Evolutionary conservation across 2,113 vertebrate genomes (phyloP), one percentile per base, ranked within the genome.

Genomic region (Phalacrocorax pelagicus): DNA sequence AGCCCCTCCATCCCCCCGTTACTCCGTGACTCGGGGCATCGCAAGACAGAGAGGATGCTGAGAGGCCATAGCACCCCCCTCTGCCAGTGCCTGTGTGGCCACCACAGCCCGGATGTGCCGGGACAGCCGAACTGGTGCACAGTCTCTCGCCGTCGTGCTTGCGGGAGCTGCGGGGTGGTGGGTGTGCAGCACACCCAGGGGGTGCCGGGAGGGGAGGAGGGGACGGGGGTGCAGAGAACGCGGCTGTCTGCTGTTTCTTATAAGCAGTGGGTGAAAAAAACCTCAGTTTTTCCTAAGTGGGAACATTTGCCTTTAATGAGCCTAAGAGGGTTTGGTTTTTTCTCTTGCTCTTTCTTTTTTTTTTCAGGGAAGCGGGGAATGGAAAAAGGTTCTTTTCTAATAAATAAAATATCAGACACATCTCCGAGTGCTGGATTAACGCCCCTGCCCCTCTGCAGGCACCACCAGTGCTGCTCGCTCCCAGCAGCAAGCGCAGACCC

Each of bases 301-400:
- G 89, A 94, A 91, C 75, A 92, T 92, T 95, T 92, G 91, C 81
- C 92, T 97, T 79, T 94, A 96, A 95, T 95, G 91, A 97, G 84
- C 30, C 66, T 75, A 44, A 65, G 58, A 89, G 63, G 15, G 24
- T 58, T 19, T 16, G 46, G 46, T 47, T 49, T n/a, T 17, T 44
- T 9, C 2, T 40, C 16, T 40, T 44, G 21, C 26, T 67, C 18
- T 38, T 18, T 58, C 19, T 67, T 40, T 44, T 54, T 62, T 58
- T 5, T 58, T 5, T 46, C 29, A 57, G 57, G 32, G 46, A 65
- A 75, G 36, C 2, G 0, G 15, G 36, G 46, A 88, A 66, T 73
- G 32, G 46, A 49, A 85, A 87, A 95, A 77, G n/a, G 62, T 62
- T 88, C 29, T 70, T 88, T 86, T 78, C 59, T 67, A 67, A 86